These are phyloP conservation scores for Gryllus bimaculatus DNA, from an alignment of 1,140 invertebrate genomes.

Conservation along the genomic window DNA sequence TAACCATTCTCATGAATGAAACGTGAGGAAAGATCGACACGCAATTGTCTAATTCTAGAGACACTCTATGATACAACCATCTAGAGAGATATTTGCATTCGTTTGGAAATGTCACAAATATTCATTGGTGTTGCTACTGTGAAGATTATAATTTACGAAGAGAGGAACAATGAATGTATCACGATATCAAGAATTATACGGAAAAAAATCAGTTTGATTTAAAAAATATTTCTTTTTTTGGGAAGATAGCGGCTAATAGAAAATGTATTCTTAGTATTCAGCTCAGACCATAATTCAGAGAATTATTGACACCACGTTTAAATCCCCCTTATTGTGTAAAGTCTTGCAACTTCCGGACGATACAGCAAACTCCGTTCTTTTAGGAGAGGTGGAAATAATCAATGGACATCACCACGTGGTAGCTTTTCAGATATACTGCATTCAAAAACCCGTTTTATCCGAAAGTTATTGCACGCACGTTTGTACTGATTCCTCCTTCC, in stretches of 20 bases:
- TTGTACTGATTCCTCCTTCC: neutral
- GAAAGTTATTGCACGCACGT: neutral
- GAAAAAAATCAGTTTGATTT: neutral
- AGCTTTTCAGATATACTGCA: neutral
- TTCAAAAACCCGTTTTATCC: neutral
- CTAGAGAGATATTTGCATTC: neutral
- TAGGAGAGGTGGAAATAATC: neutral
- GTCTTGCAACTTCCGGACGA: too few species aligned
- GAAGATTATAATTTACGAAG: neutral
- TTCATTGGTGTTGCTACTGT: constrained; percentile 4
- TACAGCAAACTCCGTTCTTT: too few species aligned
- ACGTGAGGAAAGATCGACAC: neutral
- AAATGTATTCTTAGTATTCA: too few species aligned
- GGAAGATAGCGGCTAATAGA: neutral
- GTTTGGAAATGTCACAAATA: neutral
- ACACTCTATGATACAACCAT: neutral
- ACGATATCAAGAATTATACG: neutral
- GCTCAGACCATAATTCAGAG: too few species aligned
- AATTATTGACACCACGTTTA: too few species aligned
- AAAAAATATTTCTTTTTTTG: neutral
- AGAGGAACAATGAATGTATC: neutral
- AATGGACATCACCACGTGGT: neutral
- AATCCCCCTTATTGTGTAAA: too few species aligned
- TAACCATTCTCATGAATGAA: neutral
- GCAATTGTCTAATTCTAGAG: neutral